Evolutionary conservation across 1,140 invertebrate species (phyloP), one percentile per base, ranked within the genome.

Genomic region (Zaprionus ornatus): DNA sequence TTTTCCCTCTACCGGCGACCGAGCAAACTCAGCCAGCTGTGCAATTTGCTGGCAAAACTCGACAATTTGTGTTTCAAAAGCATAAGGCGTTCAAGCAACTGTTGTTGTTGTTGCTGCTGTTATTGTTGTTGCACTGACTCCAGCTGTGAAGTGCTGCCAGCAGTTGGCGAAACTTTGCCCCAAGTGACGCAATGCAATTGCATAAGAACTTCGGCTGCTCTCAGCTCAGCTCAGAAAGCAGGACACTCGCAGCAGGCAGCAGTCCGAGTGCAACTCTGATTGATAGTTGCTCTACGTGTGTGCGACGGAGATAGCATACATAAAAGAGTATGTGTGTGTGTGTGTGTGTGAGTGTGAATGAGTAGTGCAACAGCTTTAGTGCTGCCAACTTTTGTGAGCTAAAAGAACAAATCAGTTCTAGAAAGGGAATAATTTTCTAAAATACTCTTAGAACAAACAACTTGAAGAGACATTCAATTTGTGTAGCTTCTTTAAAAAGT

Each of bases 41-140:
- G 84, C 84, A 87, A 87, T 87, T 83, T 88, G 84, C 83, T 67
- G 68, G 73, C 61, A 66, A 64, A 84, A 83, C 79, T 82, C 68
- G 69, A 86, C 82, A 86, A 86, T 81, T 85, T 84, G 77, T 86
- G 70, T 81, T 67, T 76, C 64, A 67, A 76, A 75, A 68, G 75
- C 64, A 75, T 65, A 66, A 72, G 78, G 65, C 59, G 59, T 25
- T 48, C 67, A 48, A 77, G 57, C 63, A 67, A 35, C 54, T 19
- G 13, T 17, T 35, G 27, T 48, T 66, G n/a, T 54, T 25, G 25
- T 48, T 57, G 25, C 23, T 57, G 32, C n/a, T 66, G 52, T 40
- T 74, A 45, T 60, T 73, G 32, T n/a, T 57, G 35, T 40, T 80
- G 25, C 17, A 61, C 13, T 35, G 55, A 50, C 68, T 77, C 71